These are phyloP conservation scores for Mimas tiliae DNA, from an alignment of 2,888 invertebrate genomes.

Conservation along the genomic window DNA sequence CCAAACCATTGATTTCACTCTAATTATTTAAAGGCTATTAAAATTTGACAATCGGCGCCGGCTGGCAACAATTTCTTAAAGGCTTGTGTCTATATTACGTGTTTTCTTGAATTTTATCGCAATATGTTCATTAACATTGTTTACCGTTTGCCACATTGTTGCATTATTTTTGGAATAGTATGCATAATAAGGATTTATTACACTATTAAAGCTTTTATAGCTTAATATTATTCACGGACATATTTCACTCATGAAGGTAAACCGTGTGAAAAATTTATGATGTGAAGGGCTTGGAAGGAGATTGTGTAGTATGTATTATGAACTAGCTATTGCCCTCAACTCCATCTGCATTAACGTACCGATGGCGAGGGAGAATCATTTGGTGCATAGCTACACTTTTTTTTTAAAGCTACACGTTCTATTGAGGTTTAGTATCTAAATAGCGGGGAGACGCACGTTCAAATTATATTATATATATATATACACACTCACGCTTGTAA, in stretches of 20 bases:
- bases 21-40: constrained; percentile 20
- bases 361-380: too few species aligned
- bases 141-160: constrained; percentile 3
- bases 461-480: too few species aligned
- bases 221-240: background rate
- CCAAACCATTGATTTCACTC: constrained; percentile 30
- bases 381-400: too few species aligned
- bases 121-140: background rate
- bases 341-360: too few species aligned
- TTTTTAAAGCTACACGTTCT: too few species aligned
- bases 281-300: too few species aligned
- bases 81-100: constrained; percentile 7
- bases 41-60: constrained; percentile 18
- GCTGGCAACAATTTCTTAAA: background rate
- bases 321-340: too few species aligned
- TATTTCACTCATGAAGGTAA: background rate
- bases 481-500: too few species aligned
- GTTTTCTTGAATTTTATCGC: background rate
- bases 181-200: background rate
- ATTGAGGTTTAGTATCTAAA: too few species aligned
- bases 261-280: background rate
- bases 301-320: too few species aligned
- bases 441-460: too few species aligned
- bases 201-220: background rate
- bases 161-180: constrained; percentile 9